These are phyloP conservation scores for Eupithecia centaureata DNA, from an alignment of 2,888 invertebrate species.

Conservation along the genomic window DNA sequence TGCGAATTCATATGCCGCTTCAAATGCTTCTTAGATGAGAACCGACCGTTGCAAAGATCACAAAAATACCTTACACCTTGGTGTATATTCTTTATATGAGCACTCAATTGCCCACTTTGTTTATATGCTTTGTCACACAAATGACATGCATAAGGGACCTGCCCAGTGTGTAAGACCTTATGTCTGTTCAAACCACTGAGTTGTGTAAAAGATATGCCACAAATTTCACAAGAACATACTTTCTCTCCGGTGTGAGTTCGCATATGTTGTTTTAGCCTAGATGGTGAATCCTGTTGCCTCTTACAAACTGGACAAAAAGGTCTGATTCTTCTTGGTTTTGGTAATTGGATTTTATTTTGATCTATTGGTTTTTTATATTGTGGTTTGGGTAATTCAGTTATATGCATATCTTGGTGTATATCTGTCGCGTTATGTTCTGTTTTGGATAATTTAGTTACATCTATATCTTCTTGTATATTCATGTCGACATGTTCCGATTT, in stretches of 20 bases:
- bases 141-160: conserved; percentile 3
- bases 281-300: conserved; percentile 2
- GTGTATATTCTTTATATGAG: conserved; percentile 9
- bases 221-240: conserved; percentile 6
- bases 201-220: conserved; percentile 9
- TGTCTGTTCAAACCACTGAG: conserved; percentile 5
- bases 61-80: not conserved
- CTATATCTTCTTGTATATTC: not conserved
- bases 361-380: not conserved
- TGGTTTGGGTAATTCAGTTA: not conserved
- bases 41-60: conserved; percentile 4
- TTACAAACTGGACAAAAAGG: conserved; percentile 10
- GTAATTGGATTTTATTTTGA: not conserved
- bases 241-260: conserved; percentile 17
- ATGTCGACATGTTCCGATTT: not conserved
- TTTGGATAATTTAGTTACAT: not conserved
- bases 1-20: conserved; percentile 16
- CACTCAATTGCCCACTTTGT: conserved; percentile 9
- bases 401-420: not conserved
- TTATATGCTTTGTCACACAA: conserved; percentile 11
- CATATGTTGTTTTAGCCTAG: conserved; percentile 3
- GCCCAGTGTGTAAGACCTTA: conserved; percentile 10
- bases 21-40: conserved; percentile 7
- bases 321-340: not conserved
- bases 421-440: not conserved